Base-by-base conservation (phyloP, 2,113 vertebrate genomes). In the Felis chaus region DNA sequence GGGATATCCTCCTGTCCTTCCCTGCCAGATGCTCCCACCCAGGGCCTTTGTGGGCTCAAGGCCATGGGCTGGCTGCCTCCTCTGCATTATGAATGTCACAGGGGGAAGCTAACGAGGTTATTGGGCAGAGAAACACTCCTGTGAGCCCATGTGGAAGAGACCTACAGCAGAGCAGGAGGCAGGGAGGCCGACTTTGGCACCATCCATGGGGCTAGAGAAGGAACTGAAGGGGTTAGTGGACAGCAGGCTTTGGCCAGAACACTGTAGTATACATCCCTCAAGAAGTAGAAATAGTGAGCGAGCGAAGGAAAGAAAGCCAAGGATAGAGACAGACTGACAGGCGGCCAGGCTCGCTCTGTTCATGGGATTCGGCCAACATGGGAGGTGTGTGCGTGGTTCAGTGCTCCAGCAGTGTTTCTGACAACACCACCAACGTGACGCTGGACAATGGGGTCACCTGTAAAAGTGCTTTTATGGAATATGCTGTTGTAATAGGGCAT, bases 161-260 rank as follows among this genome's bases (percentile, higher is more conserved):
- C 99, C 99, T 99, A 99, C 99, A 99, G 99, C 99, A 99, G 99
- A 98, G 99, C 98, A 91, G 97, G 96, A 99, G 99, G 99, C 99
- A 99, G 98, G 98, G 98, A 98, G 98, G 98, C 74, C 5, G 97
- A 99, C 81, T 79, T 68, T 31, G n/a, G 82, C 73, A 39, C 33
- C 4, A 0, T 6, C 61, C 63, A 0, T 4, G 36, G 63, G 23
- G 41, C 61, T 7, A 21, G 84, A 73, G 66, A 31, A 65, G 88
- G 55, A 78, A 2, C 33, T 25, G 85, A 50, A 45, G 5, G 66
- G 55, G 87, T 27, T 4, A 4, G 18, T 2, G 11, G 45, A 50
- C 71, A 90, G 87, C 66, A 84, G 94, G 73, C 57, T 33, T 45
- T 57, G 69, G 69, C 82, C 41, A 5, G 36, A 23, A n/a, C 31